Evolutionary conservation across 2,797 vertebrate species (phyloP).

Genomic region (Alca torda): DNA sequence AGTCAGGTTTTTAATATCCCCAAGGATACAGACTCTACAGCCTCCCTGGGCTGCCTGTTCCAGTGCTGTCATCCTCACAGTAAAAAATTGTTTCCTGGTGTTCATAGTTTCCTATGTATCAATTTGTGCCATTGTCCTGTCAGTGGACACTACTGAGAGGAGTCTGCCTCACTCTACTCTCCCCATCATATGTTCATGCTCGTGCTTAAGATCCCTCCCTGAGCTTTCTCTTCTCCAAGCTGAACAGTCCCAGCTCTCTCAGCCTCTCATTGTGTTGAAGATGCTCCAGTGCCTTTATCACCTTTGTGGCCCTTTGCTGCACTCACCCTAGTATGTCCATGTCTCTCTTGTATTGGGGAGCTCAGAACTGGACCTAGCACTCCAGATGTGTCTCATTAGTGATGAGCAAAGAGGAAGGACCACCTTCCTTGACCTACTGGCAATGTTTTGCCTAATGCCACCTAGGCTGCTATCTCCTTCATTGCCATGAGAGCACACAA

Average conservation of each 20-base stretch:
- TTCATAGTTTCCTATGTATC: background rate
- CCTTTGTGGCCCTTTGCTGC: background rate
- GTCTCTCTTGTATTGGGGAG: background rate
- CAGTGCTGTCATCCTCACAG: background rate
- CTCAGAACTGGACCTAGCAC: background rate
- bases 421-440: background rate
- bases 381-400: background rate
- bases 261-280: rapidly evolving
- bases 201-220: background rate
- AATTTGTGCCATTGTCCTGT: background rate
- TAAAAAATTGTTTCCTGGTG: background rate
- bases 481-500: background rate
- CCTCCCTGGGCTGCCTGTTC: background rate
- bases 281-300: background rate
- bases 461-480: background rate
- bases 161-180: background rate
- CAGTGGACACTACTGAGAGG: background rate
- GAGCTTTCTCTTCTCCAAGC: background rate
- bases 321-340: background rate
- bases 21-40: too few relatives aligned
- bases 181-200: background rate
- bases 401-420: background rate
- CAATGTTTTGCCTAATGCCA: background rate
- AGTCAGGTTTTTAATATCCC: too few relatives aligned
- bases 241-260: background rate